Evolutionary conservation across 2,888 invertebrate genomes (phyloP).

Genomic region (Ditula angustiorana): DNA sequence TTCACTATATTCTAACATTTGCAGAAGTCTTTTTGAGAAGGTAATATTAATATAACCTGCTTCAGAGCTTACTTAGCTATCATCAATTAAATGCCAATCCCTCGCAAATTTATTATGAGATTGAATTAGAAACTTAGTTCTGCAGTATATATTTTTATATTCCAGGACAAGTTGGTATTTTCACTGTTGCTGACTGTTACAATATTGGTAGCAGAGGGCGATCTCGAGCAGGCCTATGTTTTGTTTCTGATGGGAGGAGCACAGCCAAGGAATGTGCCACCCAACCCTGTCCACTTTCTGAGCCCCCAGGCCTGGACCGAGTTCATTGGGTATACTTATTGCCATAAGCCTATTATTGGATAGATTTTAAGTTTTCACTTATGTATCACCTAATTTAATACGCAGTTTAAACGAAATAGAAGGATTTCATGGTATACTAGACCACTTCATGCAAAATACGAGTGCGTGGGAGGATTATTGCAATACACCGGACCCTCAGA

Average conservation of each 20-base stretch:
- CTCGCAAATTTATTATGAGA: no score
- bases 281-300: conserved; percentile 73
- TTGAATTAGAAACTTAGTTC: neutral
- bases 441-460: conserved; percentile 86
- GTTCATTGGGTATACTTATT: conserved; percentile 72
- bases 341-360: no score
- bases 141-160: neutral
- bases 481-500: conserved; percentile 91
- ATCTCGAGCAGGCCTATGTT: conserved; percentile 89
- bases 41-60: conserved; percentile 65
- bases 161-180: conserved; percentile 95
- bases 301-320: conserved; percentile 76
- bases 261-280: conserved; percentile 61
- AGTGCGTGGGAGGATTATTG: conserved; percentile 90
- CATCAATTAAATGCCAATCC: no score
- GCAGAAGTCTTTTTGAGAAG: conserved; percentile 97
- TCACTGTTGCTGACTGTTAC: conserved; percentile 91
- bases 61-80: neutral
- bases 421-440: conserved; percentile 86
- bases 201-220: conserved; percentile 86
- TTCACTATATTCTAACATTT: conserved; percentile 95
- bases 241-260: conserved; percentile 96
- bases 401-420: conserved; percentile 76
- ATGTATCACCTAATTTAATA: conserved; percentile 11
- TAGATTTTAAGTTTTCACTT: conserved; percentile 24